These are phyloP conservation scores for Mantis religiosa DNA, from an alignment of 2,888 invertebrate genomes.

Conservation along the genomic window DNA sequence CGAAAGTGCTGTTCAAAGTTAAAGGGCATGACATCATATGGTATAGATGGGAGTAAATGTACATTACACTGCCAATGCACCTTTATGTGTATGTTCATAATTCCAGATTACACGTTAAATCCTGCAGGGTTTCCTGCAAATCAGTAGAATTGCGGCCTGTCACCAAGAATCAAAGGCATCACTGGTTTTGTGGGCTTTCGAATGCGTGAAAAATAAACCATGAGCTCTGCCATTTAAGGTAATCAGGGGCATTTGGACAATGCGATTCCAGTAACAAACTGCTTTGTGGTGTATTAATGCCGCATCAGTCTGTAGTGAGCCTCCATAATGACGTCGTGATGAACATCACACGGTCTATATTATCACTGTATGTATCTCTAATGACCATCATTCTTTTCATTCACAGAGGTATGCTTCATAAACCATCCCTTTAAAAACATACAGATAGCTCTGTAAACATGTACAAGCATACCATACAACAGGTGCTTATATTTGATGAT, in stretches of 20 bases:
- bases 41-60: too few species aligned
- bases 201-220: background rate
- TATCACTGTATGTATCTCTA: background rate
- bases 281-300: background rate
- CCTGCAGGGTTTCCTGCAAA: background rate
- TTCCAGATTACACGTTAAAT: background rate
- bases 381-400: background rate
- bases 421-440: background rate
- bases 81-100: background rate
- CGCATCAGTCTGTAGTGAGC: background rate
- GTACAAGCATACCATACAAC: background rate
- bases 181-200: background rate
- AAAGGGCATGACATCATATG: too few species aligned
- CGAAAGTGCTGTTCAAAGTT: too few species aligned
- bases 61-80: too few species aligned
- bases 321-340: background rate
- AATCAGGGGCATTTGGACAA: background rate
- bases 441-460: background rate
- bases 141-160: background rate
- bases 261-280: background rate
- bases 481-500: too few species aligned
- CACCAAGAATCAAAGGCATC: background rate
- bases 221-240: background rate
- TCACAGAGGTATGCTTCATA: background rate
- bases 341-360: background rate